A percentile compares a stretch with the other conserved stretches of the same genome.
These are phyloP conservation scores for Magallana ariakensis DNA, from an alignment of 1,140 invertebrate species.

Conservation along the genomic window DNA sequence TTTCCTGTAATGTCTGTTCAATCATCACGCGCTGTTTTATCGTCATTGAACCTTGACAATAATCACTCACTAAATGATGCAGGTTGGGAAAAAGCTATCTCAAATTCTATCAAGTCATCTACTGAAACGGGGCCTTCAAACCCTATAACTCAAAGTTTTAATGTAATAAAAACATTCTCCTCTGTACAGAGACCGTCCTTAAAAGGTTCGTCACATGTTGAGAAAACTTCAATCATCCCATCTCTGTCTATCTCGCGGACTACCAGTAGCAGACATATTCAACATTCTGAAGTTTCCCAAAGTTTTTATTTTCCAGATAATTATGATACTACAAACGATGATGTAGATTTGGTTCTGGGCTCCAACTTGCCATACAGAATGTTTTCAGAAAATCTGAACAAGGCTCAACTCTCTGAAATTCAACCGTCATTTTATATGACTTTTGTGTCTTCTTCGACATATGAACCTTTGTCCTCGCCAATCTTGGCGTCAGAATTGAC, in stretches of 20 bases:
- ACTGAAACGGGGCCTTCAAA: background rate
- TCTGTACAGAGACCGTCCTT: no score
- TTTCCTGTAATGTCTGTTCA: slow-evolving; percentile 2
- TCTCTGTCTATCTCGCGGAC: background rate
- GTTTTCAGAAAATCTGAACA: no score
- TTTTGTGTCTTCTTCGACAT: background rate
- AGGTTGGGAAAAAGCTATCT: background rate
- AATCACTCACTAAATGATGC: background rate
- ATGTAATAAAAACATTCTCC: no score
- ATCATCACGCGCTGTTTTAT: background rate
- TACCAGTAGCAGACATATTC: no score
- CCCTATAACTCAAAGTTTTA: background rate
- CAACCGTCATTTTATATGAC: background rate
- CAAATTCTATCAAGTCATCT: background rate
- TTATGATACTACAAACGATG: background rate
- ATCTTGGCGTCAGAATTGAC: background rate
- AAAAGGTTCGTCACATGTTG: background rate
- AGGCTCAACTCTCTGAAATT: background rate
- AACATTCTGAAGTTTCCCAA: background rate
- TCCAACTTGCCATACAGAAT: no score
- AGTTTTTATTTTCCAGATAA: slow-evolving; percentile 5
- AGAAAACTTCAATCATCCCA: background rate
- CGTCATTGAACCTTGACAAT: background rate
- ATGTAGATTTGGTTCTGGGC: no score
- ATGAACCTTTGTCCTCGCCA: background rate